Percentiles rank a stretch among this genome's conserved stretches.
phyloP scores from a whole-genome alignment of 1,140 invertebrate species.

The Gonatopus flavifemur region DNA sequence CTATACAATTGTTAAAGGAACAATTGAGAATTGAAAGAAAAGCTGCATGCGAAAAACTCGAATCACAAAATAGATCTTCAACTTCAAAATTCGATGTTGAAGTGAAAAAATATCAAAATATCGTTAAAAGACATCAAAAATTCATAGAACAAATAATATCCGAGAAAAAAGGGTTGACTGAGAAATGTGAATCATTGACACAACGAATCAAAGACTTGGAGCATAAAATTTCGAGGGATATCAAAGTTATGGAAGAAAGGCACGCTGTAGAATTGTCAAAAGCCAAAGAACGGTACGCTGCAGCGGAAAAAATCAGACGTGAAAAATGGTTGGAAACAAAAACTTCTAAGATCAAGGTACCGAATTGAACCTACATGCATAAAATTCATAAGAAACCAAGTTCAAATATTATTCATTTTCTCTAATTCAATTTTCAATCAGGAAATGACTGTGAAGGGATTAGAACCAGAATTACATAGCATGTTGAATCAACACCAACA shows the following conservation, averaged over 20 bases:
- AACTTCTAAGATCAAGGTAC: constrained; percentile 71
- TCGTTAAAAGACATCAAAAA: constrained; percentile 67
- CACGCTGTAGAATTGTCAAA: constrained; percentile 67
- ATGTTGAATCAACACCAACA: constrained; percentile 67
- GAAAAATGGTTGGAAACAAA: constrained; percentile 71
- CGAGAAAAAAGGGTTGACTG: constrained; percentile 68
- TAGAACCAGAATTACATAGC: constrained; percentile 71
- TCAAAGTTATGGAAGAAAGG: constrained; percentile 65
- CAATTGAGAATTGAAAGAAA: constrained; percentile 51
- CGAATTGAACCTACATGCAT: too few species aligned
- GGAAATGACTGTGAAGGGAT: constrained; percentile 72
- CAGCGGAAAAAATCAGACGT: constrained; percentile 66
- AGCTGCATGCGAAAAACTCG: constrained; percentile 46
- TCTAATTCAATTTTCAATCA: too few species aligned
- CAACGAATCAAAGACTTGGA: constrained; percentile 60
- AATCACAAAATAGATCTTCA: constrained; percentile 46
- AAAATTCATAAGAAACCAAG: too few species aligned
- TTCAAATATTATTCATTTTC: too few species aligned
- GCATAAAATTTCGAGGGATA: constrained; percentile 56
- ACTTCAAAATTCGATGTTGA: constrained; percentile 57
- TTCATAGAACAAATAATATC: constrained; percentile 70
- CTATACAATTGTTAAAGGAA: constrained; percentile 47
- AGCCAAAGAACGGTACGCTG: constrained; percentile 65
- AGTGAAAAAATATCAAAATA: constrained; percentile 67
- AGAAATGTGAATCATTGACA: constrained; percentile 65